These are phyloP conservation scores for Folsomia candida DNA, from an alignment of 2,888 invertebrate species.

Conservation along the genomic window DNA sequence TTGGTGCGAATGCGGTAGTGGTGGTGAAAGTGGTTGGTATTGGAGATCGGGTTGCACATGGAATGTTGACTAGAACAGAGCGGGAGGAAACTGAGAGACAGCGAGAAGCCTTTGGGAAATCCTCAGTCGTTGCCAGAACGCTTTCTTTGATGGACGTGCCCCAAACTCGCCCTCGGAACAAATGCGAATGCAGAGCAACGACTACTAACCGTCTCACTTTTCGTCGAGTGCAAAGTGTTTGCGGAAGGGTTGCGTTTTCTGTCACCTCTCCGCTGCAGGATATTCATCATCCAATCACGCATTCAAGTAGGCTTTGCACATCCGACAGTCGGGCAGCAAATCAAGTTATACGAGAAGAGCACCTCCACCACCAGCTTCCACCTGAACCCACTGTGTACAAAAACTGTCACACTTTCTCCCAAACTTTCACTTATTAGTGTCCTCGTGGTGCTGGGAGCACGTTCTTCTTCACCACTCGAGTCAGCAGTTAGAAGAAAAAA, in stretches of 20 bases:
- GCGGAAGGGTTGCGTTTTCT: too few relatives aligned
- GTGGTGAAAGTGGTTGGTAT: not conserved
- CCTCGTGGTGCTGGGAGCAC: too few relatives aligned
- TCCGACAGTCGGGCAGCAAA: not conserved
- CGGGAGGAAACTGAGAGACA: not conserved
- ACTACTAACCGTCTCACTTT: not conserved
- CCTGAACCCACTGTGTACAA: too few relatives aligned
- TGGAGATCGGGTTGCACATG: not conserved
- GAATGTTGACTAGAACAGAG: not conserved
- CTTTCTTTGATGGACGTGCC: slow-evolving; percentile 2
- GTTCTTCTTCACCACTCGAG: too few relatives aligned
- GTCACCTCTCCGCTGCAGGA: not conserved
- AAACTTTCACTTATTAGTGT: too few relatives aligned
- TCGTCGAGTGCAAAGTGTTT: not conserved
- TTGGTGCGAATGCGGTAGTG: not conserved
- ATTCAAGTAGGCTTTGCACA: not conserved
- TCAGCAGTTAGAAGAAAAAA: too few relatives aligned
- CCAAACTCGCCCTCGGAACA: not conserved
- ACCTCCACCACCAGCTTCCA: not conserved
- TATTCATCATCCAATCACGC: not conserved
- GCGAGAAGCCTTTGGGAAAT: not conserved
- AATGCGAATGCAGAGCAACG: not conserved
- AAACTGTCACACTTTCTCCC: too few relatives aligned
- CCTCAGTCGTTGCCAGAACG: not conserved
- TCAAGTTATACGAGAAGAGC: not conserved